Conservation (phyloP, 2,113 vertebrate genomes). For the Sinocyclocheilus grahami region DNA sequence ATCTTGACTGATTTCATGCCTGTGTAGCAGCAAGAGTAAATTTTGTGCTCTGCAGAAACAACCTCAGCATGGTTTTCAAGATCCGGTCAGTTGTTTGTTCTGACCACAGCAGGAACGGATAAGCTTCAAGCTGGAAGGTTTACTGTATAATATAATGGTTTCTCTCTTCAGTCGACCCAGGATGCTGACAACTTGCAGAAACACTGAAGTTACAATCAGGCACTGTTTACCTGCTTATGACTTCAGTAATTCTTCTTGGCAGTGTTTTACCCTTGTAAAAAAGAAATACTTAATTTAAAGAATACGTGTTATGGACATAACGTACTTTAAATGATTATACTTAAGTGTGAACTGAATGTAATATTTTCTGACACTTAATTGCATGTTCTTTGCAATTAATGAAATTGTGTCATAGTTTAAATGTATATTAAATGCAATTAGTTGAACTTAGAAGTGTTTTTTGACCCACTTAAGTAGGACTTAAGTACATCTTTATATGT, state of each 20-base stretch:
- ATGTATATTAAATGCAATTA: too few species aligned
- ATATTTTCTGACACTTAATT: too few species aligned
- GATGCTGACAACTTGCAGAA: not conserved
- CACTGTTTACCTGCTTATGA: not conserved
- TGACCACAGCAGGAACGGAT: not conserved
- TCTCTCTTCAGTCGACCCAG: not conserved
- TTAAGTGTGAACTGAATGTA: too few species aligned
- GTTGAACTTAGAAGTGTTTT: too few species aligned
- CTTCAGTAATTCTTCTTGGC: not conserved
- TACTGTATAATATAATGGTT: not conserved
- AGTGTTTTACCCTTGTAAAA: not conserved
- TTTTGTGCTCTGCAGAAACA: not conserved
- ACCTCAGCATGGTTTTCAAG: not conserved
- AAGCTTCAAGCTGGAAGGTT: not conserved
- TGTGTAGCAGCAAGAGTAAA: not conserved
- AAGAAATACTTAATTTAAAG: not conserved
- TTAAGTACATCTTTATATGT: too few species aligned
- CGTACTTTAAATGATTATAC: not conserved
- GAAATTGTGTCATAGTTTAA: too few species aligned
- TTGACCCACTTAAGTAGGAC: too few species aligned
- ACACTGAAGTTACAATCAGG: not conserved
- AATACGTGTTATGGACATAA: not conserved
- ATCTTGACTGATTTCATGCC: not conserved
- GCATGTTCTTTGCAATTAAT: too few species aligned
- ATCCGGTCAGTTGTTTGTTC: not conserved